Conservation (phyloP, 1,140 invertebrate species). For the Procambarus virginalis region DNA sequence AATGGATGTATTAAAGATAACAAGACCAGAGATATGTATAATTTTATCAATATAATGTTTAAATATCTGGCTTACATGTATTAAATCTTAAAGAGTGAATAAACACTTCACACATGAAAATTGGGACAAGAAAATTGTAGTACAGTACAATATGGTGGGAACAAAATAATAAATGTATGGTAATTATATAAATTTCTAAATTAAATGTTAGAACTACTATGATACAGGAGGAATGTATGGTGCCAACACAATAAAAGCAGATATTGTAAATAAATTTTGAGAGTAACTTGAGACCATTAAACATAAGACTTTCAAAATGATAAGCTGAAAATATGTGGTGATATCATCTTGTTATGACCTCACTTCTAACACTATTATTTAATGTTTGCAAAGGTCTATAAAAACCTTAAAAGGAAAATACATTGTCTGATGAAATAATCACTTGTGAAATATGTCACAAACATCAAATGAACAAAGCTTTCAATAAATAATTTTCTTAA, state of each 20-base stretch:
- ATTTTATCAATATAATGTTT: slow-evolving; percentile 7
- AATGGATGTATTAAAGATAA: slow-evolving; percentile 49
- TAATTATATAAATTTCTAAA: not conserved
- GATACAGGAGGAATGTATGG: not conserved
- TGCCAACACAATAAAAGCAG: not conserved
- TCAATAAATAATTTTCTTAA: too few species aligned
- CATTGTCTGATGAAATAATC: too few species aligned
- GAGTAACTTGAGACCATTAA: not conserved
- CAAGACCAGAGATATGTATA: slow-evolving; percentile 42
- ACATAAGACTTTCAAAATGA: not conserved
- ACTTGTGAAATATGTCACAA: too few species aligned
- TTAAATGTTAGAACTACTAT: not conserved
- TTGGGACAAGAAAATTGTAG: not conserved
- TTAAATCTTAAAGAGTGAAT: not conserved
- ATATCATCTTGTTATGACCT: not conserved
- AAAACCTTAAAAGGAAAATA: too few species aligned
- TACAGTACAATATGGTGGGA: not conserved
- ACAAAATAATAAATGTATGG: not conserved
- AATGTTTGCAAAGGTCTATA: too few species aligned
- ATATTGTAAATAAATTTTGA: not conserved
- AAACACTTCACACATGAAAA: not conserved
- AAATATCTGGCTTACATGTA: not conserved
- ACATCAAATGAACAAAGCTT: too few species aligned
- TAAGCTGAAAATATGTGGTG: not conserved
- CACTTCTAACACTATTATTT: not conserved